A percentile compares a stretch with the other conserved stretches of the same genome.
Evolutionary conservation across 2,113 vertebrate genomes (phyloP).

Genomic region (Saccopteryx leptura): DNA sequence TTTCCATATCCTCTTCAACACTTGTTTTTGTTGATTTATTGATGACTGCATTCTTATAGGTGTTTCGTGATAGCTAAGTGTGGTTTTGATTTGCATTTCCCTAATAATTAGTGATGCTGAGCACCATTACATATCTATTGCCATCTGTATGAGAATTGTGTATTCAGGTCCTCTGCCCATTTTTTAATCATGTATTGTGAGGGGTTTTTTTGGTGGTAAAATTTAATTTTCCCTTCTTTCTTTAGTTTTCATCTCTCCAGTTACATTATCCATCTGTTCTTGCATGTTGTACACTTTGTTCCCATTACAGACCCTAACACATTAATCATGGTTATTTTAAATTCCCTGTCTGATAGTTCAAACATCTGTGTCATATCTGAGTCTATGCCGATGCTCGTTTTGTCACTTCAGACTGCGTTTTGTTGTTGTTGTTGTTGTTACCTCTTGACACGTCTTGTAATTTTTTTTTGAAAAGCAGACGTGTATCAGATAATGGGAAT

Average conservation of each 20-base stretch:
- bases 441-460: background rate
- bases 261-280: background rate
- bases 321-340: background rate
- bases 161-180: background rate
- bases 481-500: background rate
- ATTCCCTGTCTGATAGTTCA: background rate
- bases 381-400: background rate
- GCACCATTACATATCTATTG: background rate
- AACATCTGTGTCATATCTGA: background rate
- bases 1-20: background rate
- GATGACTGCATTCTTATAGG: background rate
- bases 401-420: background rate
- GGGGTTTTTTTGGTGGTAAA: background rate
- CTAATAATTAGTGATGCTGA: background rate
- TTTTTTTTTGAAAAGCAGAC: background rate
- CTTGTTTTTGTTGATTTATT: background rate
- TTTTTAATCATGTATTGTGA: background rate
- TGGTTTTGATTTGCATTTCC: background rate
- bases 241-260: background rate
- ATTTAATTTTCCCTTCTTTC: background rate
- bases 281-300: background rate
- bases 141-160: background rate
- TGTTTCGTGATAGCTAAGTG: background rate
- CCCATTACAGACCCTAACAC: background rate
- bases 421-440: background rate